These are phyloP conservation scores for Heliopora coerulea DNA, from an alignment of 92 coral and sea anemone species.

Conservation along the genomic window DNA sequence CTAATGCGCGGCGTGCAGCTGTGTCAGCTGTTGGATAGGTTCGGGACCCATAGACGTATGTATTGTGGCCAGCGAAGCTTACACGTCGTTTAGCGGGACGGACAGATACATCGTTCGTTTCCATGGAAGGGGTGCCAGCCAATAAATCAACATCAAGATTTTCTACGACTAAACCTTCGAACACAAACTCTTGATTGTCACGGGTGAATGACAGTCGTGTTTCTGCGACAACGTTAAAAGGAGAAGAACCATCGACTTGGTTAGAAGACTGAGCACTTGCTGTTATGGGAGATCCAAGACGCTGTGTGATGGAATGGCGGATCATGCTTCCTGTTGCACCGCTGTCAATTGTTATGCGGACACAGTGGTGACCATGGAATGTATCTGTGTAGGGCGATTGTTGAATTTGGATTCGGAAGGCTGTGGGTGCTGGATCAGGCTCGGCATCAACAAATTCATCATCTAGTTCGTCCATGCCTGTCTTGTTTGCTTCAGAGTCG, in stretches of 20 bases:
- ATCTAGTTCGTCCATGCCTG: constrained; percentile 14
- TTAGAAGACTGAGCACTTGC: constrained; percentile 52
- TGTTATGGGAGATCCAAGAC: constrained; percentile 22
- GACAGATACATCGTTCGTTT: constrained; percentile 56
- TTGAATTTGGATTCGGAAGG: constrained; percentile 43
- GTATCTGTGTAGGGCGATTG: constrained; percentile 50
- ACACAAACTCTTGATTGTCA: constrained; percentile 42
- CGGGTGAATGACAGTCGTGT: neutral
- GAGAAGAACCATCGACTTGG: constrained; percentile 30
- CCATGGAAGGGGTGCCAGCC: constrained; percentile 61
- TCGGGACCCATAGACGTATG: constrained; percentile 7
- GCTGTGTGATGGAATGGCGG: constrained; percentile 33
- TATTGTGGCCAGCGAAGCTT: constrained; percentile 44
- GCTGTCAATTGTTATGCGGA: constrained; percentile 34
- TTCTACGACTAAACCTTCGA: constrained; percentile 59
- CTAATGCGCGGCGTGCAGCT: constrained; percentile 11
- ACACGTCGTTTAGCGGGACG: constrained; percentile 52
- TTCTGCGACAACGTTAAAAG: constrained; percentile 16
- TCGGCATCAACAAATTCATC: neutral
- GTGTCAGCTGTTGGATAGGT: neutral
- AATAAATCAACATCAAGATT: constrained; percentile 55
- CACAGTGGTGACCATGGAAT: constrained; percentile 43
- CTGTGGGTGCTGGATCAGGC: constrained; percentile 6
- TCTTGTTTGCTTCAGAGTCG: constrained; percentile 4
- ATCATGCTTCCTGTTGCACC: constrained; percentile 49